Evolutionary conservation across 1,140 invertebrate species (phyloP).

Genomic region (Aplysia californica): DNA sequence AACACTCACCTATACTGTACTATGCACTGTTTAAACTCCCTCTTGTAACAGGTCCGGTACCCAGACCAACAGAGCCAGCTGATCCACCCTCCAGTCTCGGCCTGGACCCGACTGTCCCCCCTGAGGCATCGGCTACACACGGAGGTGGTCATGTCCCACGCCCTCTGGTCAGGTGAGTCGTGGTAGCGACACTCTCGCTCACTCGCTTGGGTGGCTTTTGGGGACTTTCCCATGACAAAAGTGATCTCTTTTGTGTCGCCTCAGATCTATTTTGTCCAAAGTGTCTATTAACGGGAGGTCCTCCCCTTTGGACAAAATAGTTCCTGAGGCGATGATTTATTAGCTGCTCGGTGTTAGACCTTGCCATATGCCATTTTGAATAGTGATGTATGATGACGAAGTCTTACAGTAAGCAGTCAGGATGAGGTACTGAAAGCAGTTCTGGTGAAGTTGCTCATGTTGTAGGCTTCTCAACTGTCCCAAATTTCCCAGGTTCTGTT

Average conservation of each 20-base stretch:
- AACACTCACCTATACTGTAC: too few relatives aligned
- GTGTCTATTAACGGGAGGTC: background rate
- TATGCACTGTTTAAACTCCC: too few relatives aligned
- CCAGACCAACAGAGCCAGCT: conserved; percentile 91
- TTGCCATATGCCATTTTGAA: too few relatives aligned
- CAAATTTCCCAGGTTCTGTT: too few relatives aligned
- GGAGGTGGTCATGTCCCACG: conserved; percentile 88
- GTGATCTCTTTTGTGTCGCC: too few relatives aligned
- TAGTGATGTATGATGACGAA: too few relatives aligned
- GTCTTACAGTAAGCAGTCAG: too few relatives aligned
- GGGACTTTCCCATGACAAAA: too few relatives aligned
- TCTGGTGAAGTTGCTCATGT: too few relatives aligned
- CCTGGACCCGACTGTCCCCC: conserved; percentile 64
- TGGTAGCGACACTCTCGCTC: background rate
- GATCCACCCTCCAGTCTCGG: conserved; percentile 77
- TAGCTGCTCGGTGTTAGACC: background rate
- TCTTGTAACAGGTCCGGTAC: conserved; percentile 76
- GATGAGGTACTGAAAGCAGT: too few relatives aligned
- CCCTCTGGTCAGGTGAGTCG: conserved; percentile 70
- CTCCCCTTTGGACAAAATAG: background rate
- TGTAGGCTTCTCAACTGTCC: too few relatives aligned
- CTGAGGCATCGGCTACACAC: conserved; percentile 83
- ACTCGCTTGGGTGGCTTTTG: background rate
- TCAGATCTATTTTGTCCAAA: too few relatives aligned
- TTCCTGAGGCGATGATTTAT: background rate